A percentile compares a stretch with the other conserved stretches of the same genome.
Evolutionary conservation across 1,140 invertebrate genomes (phyloP).

Genomic region (Drosophila auraria): DNA sequence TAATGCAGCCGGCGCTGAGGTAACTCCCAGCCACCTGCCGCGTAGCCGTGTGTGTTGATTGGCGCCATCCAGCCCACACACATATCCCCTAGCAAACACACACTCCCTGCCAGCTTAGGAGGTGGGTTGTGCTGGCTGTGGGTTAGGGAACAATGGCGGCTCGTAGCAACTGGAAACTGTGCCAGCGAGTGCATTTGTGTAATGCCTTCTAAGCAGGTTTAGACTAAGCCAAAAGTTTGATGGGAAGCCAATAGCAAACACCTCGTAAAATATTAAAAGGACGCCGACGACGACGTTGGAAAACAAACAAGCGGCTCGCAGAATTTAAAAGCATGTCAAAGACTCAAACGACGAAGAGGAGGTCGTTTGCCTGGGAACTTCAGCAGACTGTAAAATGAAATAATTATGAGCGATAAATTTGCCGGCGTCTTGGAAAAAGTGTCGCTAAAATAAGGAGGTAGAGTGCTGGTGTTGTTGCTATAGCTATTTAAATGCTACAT

Average conservation of each 20-base stretch:
- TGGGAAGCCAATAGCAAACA: slow-evolving; percentile 60
- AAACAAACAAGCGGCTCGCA: slow-evolving; percentile 36
- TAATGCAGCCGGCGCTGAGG: slow-evolving; percentile 56
- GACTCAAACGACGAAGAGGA: slow-evolving; percentile 19
- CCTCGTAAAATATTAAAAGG: slow-evolving; percentile 49
- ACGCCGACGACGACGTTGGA: background rate
- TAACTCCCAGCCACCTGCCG: slow-evolving; percentile 38
- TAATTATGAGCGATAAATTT: slow-evolving; percentile 81
- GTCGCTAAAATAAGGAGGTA: slow-evolving; percentile 50
- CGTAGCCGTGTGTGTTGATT: slow-evolving; percentile 57
- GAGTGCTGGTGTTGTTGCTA: background rate
- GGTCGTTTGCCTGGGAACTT: slow-evolving; percentile 77
- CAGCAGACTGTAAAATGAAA: slow-evolving; percentile 83
- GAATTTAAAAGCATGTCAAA: slow-evolving; percentile 50
- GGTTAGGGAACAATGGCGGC: slow-evolving; percentile 37
- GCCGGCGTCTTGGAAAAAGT: slow-evolving; percentile 63
- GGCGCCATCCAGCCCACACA: slow-evolving; percentile 22
- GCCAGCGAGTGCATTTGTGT: slow-evolving; percentile 74
- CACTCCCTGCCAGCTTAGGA: slow-evolving; percentile 1
- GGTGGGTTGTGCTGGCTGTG: background rate
- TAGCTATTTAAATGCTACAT: slow-evolving; percentile 1
- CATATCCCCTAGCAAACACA: background rate
- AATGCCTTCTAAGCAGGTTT: slow-evolving; percentile 76
- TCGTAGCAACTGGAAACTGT: slow-evolving; percentile 62
- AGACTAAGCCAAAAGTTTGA: slow-evolving; percentile 39